Evolutionary conservation across 1,140 invertebrate species (phyloP).

Genomic region (Eciton burchellii): DNA sequence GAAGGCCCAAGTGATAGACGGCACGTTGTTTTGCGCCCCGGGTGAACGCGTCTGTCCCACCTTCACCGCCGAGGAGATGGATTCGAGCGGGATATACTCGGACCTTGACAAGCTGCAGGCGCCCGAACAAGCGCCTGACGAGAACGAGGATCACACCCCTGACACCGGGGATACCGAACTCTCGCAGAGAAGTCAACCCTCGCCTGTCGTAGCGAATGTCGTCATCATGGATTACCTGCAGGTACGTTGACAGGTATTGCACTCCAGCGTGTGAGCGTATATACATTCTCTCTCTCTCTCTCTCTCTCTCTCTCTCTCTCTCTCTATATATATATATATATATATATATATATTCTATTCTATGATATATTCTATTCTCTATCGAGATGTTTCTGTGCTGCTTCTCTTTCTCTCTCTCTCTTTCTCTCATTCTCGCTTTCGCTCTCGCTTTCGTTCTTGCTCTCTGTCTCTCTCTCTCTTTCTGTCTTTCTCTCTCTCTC

Average conservation of each 20-base stretch:
- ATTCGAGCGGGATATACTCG: constrained; percentile 94
- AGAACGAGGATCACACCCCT: constrained; percentile 77
- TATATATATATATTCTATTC: too few species aligned
- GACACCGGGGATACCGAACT: constrained; percentile 82
- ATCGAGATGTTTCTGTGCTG: too few species aligned
- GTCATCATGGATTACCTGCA: constrained; percentile 75
- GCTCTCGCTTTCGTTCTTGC: too few species aligned
- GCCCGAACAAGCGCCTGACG: constrained; percentile 67
- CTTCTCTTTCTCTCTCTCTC: too few species aligned
- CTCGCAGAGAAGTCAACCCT: constrained; percentile 80
- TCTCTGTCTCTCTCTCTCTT: too few species aligned
- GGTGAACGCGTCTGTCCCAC: constrained; percentile 83
- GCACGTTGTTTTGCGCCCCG: constrained; percentile 91
- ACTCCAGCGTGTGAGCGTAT: too few species aligned
- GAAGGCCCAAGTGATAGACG: constrained; percentile 91
- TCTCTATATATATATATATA: too few species aligned
- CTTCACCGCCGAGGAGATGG: constrained; percentile 89
- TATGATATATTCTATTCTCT: too few species aligned
- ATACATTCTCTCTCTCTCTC: too few species aligned
- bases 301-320: too few species aligned
- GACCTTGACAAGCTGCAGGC: constrained; percentile 90
- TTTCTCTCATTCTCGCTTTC: too few species aligned
- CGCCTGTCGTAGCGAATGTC: constrained; percentile 72
- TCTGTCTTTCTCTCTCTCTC: too few species aligned
- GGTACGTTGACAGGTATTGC: constrained; percentile 61